Conservation (phyloP, 2,113 vertebrate species). For the Sylvietta virens region DNA sequence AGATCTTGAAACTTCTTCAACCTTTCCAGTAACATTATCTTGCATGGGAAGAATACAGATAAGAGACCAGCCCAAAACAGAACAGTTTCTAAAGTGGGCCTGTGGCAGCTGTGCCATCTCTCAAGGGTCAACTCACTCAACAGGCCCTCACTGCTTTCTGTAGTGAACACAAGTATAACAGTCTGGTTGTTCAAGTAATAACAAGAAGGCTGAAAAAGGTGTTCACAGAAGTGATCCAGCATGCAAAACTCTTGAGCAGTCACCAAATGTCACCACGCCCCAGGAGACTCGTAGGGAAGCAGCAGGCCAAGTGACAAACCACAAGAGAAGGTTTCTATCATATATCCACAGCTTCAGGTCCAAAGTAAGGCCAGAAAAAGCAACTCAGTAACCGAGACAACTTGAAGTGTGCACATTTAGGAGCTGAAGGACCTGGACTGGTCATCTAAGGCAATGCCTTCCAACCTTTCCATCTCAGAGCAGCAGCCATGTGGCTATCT, state of each 20-base stretch:
- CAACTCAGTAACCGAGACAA: background rate
- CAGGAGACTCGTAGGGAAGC: accelerated
- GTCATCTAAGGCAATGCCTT: background rate
- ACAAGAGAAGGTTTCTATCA: background rate
- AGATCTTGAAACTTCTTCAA: background rate
- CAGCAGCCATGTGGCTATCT: too few species aligned
- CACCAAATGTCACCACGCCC: background rate
- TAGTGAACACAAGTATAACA: background rate
- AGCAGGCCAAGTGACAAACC: background rate
- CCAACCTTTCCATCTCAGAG: background rate
- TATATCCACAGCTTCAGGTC: background rate
- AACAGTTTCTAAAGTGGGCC: background rate
- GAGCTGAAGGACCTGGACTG: background rate
- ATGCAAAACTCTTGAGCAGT: background rate
- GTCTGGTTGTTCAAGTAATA: background rate
- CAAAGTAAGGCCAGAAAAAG: background rate
- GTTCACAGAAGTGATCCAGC: background rate
- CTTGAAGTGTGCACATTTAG: background rate
- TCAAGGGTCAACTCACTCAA: background rate
- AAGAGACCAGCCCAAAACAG: background rate
- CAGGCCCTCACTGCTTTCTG: background rate
- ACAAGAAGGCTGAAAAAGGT: background rate
- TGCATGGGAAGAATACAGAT: background rate
- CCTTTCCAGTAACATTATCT: background rate
- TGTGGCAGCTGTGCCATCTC: background rate